Evolutionary conservation across 2,797 vertebrate species (phyloP).

Genomic region (Diglossa cyanea): DNA sequence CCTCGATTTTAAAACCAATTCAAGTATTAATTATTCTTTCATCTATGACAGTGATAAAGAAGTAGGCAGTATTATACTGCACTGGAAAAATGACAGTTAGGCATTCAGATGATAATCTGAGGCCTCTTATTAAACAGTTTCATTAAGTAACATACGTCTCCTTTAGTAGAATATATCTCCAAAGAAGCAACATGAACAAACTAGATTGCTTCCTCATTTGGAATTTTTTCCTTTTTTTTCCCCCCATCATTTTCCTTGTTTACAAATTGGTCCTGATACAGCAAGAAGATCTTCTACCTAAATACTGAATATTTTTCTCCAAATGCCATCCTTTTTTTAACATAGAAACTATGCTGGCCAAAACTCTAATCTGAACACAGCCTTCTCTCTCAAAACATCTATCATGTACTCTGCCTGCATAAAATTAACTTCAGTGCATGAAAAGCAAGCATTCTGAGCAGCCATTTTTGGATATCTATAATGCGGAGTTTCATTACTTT

Average conservation of each 20-base stretch:
- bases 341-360: neutral
- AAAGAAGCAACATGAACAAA: neutral
- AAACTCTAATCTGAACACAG: neutral
- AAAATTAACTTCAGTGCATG: neutral
- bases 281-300: neutral
- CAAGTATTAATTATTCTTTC: neutral
- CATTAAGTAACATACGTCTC: neutral
- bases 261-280: neutral
- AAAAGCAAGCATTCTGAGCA: neutral
- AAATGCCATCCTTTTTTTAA: neutral
- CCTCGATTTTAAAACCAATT: neutral
- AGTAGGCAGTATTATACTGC: neutral
- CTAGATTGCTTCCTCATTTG: neutral
- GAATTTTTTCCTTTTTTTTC: neutral
- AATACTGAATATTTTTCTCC: neutral
- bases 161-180: neutral
- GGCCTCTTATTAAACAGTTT: neutral
- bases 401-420: neutral
- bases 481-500: rapidly evolving
- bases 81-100: neutral
- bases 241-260: rapidly evolving
- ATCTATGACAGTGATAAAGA: neutral
- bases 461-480: neutral
- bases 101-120: neutral
- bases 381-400: neutral